Evolutionary conservation across 2,113 vertebrate genomes (phyloP).

Genomic region (Lucifuga dentata): DNA sequence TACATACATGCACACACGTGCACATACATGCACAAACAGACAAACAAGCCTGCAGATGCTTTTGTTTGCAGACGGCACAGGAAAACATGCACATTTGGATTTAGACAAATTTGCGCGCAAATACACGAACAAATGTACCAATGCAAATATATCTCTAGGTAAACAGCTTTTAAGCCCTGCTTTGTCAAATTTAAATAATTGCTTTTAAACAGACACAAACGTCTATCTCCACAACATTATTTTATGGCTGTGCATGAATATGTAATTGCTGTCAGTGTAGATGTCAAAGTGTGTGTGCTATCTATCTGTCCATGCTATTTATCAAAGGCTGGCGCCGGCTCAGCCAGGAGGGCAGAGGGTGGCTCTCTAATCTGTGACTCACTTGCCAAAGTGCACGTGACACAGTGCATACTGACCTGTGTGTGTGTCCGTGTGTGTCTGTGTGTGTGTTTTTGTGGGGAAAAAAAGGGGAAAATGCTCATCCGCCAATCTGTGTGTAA

Average conservation of each 20-base stretch:
- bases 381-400: slow-evolving; percentile 29
- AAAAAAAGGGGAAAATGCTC: neutral
- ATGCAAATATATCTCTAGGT: slow-evolving; percentile 62
- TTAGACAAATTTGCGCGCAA: slow-evolving; percentile 77
- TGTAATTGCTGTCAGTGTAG: slow-evolving; percentile 31
- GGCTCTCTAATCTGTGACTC: slow-evolving; percentile 32
- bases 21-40: slow-evolving; percentile 44
- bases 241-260: neutral
- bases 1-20: slow-evolving; percentile 12
- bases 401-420: slow-evolving; percentile 17
- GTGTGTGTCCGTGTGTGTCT: neutral
- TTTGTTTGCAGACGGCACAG: slow-evolving; percentile 74
- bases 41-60: slow-evolving; percentile 79
- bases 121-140: slow-evolving; percentile 75
- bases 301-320: slow-evolving; percentile 30
- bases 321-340: slow-evolving; percentile 45
- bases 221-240: neutral
- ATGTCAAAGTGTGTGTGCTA: slow-evolving; percentile 28
- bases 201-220: slow-evolving; percentile 62
- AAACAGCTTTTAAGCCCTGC: slow-evolving; percentile 68
- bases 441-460: neutral
- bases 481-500: slow-evolving; percentile 76
- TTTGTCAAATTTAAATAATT: slow-evolving; percentile 58
- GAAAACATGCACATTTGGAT: slow-evolving; percentile 78
- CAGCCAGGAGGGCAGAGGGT: slow-evolving; percentile 35